Conservation (phyloP, 2,797 vertebrate species). For the Nyctibius grandis region DNA sequence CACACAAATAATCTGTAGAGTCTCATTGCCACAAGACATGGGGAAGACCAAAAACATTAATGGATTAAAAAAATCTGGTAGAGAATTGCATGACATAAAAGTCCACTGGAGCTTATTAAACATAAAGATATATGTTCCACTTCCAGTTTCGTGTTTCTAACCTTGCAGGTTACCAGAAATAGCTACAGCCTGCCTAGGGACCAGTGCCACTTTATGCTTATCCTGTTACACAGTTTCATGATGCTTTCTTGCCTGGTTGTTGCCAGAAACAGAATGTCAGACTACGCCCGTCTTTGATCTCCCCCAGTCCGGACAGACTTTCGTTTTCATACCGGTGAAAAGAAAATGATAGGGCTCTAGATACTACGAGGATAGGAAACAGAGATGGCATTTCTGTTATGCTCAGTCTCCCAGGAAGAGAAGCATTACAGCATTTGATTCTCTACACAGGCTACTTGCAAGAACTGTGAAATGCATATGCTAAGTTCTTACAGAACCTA, state of each 20-base stretch:
- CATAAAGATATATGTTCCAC: background rate
- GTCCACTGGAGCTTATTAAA: background rate
- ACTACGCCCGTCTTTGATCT: background rate
- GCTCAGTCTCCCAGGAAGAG: background rate
- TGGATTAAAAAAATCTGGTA: background rate
- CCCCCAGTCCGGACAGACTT: background rate
- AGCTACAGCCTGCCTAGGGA: background rate
- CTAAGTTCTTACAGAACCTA: background rate
- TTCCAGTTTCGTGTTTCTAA: background rate
- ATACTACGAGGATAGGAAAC: background rate
- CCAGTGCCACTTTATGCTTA: background rate
- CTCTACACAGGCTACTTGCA: background rate
- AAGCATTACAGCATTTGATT: background rate
- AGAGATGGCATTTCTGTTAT: background rate
- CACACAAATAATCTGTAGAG: background rate
- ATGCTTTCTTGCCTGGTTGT: background rate
- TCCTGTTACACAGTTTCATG: background rate
- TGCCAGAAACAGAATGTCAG: background rate
- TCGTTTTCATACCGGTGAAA: background rate
- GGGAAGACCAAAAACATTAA: background rate
- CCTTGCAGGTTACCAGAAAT: background rate
- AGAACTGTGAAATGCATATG: background rate
- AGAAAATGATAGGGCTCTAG: background rate
- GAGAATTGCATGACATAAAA: background rate
- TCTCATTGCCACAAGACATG: background rate